phyloP scores from a whole-genome alignment of 2,113 vertebrate species.

The Pseudorasbora parva region DNA sequence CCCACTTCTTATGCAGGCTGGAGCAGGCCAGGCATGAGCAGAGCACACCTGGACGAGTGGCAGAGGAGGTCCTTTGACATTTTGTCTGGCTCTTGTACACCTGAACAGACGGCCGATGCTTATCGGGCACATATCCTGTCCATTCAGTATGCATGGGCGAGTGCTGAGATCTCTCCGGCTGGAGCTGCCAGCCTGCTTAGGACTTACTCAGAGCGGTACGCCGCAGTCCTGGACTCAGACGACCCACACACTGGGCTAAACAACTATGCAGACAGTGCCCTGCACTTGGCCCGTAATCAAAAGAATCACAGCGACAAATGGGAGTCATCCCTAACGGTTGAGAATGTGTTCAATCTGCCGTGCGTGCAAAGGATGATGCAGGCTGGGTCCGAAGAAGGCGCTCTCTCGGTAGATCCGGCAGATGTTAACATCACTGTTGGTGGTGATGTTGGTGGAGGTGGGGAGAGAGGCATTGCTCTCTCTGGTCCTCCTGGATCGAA shows the following conservation, averaged over 20 bases:
- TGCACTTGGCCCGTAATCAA: constrained; percentile 86
- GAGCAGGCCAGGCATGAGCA: constrained; percentile 75
- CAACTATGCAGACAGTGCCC: constrained; percentile 88
- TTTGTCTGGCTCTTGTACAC: constrained; percentile 82
- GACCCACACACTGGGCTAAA: constrained; percentile 84
- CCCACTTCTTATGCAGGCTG: constrained; percentile 68
- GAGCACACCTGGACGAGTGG: constrained; percentile 88
- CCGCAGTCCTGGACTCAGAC: constrained; percentile 89
- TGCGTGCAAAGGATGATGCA: constrained; percentile 81
- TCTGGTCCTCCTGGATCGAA: constrained; percentile 35
- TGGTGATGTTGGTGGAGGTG: constrained; percentile 62
- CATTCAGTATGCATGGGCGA: constrained; percentile 93
- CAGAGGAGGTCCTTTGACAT: constrained; percentile 89
- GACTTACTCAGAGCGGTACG: constrained; percentile 86
- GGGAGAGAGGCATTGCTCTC: constrained; percentile 61
- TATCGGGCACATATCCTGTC: constrained; percentile 87
- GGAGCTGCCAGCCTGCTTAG: constrained; percentile 84
- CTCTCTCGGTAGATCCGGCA: constrained; percentile 69
- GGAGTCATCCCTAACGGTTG: constrained; percentile 85
- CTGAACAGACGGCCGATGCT: constrained; percentile 88
- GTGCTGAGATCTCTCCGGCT: constrained; percentile 84
- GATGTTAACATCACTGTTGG: constrained; percentile 70
- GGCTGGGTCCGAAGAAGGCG: constrained; percentile 59
- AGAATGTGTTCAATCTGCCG: constrained; percentile 81
- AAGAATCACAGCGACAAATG: constrained; percentile 88